These are phyloP conservation scores for Caenorhabditis sp. DNA, from an alignment of 2,888 invertebrate genomes.

Conservation along the genomic window DNA sequence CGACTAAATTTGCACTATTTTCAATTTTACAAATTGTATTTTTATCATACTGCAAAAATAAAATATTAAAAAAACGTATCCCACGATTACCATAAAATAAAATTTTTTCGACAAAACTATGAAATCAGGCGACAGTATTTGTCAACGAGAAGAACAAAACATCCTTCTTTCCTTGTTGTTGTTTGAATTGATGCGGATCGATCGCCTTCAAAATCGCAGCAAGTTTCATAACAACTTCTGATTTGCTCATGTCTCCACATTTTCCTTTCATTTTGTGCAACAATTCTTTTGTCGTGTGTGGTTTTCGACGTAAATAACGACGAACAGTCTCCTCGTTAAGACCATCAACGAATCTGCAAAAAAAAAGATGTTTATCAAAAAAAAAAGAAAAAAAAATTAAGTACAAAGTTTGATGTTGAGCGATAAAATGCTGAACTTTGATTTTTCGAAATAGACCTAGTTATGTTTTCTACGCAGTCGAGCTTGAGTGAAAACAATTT, in stretches of 20 bases:
- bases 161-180: constrained; percentile 64
- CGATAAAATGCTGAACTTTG: no score
- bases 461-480: no score
- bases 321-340: constrained; percentile 75
- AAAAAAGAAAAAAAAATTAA: no score
- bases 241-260: constrained; percentile 57
- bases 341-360: constrained; percentile 41
- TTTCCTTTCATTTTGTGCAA: constrained; percentile 54
- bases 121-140: constrained; percentile 34
- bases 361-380: no score
- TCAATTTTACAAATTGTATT: not conserved
- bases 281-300: constrained; percentile 88
- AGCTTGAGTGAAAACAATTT: no score
- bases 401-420: no score
- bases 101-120: not conserved
- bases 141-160: constrained; percentile 63
- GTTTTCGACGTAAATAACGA: constrained; percentile 91
- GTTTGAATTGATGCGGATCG: constrained; percentile 66
- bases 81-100: not conserved
- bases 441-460: no score
- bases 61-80: no score
- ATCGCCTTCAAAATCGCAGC: constrained; percentile 62
- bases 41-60: not conserved
- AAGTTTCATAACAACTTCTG: constrained; percentile 61
- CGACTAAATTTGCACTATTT: constrained; percentile 2